These are phyloP conservation scores for Bombus ignitus DNA, from an alignment of 1,140 invertebrate species.

Conservation along the genomic window DNA sequence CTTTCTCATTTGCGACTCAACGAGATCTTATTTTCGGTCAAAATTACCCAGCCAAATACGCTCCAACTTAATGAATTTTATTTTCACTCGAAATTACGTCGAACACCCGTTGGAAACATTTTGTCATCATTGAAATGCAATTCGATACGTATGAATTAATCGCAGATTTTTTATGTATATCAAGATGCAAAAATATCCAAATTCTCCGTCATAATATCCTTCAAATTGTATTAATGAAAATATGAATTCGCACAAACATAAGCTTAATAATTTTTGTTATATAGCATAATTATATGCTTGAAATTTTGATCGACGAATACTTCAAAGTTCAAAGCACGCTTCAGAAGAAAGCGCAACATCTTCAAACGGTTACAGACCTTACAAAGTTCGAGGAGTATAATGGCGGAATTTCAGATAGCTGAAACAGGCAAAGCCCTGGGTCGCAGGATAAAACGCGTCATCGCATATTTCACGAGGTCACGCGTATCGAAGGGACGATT, in stretches of 20 bases:
- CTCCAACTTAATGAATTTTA: background rate
- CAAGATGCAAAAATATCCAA: no score
- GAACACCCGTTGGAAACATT: background rate
- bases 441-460: background rate
- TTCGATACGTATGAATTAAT: background rate
- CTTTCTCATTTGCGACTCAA: background rate
- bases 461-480: slow-evolving; percentile 13
- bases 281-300: no score
- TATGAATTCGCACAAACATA: no score
- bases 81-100: background rate
- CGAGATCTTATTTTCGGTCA: background rate
- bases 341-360: background rate
- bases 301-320: background rate
- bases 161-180: rapidly evolving
- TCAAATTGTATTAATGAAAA: no score
- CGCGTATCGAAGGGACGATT: slow-evolving; percentile 28
- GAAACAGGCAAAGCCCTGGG: background rate
- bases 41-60: background rate
- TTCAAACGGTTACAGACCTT: background rate
- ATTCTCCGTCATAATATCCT: no score
- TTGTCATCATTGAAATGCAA: background rate
- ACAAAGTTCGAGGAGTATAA: background rate
- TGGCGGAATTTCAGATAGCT: background rate
- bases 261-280: no score
- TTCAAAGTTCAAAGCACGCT: background rate